A percentile compares a stretch with the other conserved stretches of the same genome.
Evolutionary conservation across 2,113 vertebrate genomes (phyloP).

Genomic region (Amphilophus citrinellus): DNA sequence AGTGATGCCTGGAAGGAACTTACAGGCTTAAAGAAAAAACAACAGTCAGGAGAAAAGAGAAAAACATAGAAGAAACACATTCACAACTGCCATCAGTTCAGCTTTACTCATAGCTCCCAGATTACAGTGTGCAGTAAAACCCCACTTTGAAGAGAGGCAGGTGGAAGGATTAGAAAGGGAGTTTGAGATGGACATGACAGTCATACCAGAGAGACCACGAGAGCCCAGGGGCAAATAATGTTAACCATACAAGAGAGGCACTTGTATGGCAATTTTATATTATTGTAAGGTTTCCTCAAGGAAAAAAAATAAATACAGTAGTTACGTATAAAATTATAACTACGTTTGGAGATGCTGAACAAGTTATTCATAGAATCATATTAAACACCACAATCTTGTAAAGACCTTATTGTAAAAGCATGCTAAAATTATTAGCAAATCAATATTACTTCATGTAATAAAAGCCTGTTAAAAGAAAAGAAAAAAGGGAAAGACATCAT

Average conservation of each 20-base stretch:
- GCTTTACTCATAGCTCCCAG: slow-evolving; percentile 30
- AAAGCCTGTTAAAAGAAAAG: not conserved
- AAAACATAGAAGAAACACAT: not conserved
- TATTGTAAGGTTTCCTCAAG: too few species aligned
- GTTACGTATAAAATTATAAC: too few species aligned
- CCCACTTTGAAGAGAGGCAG: slow-evolving; percentile 39
- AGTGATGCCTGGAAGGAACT: slow-evolving; percentile 29
- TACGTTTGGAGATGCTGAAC: not conserved
- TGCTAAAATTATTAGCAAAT: not conserved
- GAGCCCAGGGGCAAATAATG: not conserved
- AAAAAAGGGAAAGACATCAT: not conserved
- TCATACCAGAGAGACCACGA: slow-evolving; percentile 9
- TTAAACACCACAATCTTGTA: not conserved
- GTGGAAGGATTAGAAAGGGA: slow-evolving; percentile 2
- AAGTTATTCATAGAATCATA: not conserved
- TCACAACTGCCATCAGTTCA: not conserved
- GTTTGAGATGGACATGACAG: slow-evolving; percentile 33
- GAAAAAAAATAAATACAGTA: too few species aligned
- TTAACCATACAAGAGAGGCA: not conserved
- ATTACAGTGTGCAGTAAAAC: slow-evolving; percentile 20
- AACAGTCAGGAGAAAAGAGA: not conserved
- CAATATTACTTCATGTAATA: not conserved
- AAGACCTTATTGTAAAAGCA: not conserved
- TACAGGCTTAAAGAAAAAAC: slow-evolving; percentile 22
- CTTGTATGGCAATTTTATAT: not conserved